Evolutionary conservation across 2,888 invertebrate genomes (phyloP).

Genomic region (Eilema caniola): DNA sequence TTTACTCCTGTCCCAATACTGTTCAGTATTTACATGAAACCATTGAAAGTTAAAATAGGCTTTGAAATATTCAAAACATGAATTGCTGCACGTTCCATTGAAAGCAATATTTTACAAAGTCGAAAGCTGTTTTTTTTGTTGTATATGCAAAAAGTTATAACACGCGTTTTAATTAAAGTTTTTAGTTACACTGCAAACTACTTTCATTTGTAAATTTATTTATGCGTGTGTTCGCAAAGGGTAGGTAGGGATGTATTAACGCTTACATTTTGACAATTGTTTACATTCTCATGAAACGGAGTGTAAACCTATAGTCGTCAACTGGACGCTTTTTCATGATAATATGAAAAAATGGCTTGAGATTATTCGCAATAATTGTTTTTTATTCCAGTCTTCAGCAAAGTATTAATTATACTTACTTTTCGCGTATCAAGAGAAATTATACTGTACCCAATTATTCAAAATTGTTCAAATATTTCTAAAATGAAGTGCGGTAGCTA

Average conservation of each 20-base stretch:
- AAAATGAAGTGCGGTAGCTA: too few relatives aligned
- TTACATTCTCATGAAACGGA: too few relatives aligned
- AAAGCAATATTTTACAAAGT: constrained; percentile 19
- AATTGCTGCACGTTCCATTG: constrained; percentile 36
- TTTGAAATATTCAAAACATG: constrained; percentile 40
- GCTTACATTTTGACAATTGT: background rate
- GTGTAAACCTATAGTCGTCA: background rate
- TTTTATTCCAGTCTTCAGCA: too few relatives aligned
- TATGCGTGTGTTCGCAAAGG: background rate
- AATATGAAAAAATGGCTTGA: too few relatives aligned
- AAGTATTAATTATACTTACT: too few relatives aligned
- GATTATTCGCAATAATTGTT: too few relatives aligned
- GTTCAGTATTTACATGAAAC: constrained; percentile 34
- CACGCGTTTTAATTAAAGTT: constrained; percentile 17
- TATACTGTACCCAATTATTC: too few relatives aligned
- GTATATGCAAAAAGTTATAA: constrained; percentile 30
- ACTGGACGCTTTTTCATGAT: background rate
- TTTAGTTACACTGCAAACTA: constrained; percentile 1
- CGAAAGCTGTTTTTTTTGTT: constrained; percentile 24
- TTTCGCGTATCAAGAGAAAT: too few relatives aligned
- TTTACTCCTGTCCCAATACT: constrained; percentile 4
- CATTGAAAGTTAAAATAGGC: constrained; percentile 37
- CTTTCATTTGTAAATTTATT: background rate
- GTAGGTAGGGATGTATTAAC: background rate
- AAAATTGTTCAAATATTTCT: too few relatives aligned